These are phyloP conservation scores for Oasisia sp. DNA, from an alignment of 2,888 invertebrate species.

Conservation along the genomic window DNA sequence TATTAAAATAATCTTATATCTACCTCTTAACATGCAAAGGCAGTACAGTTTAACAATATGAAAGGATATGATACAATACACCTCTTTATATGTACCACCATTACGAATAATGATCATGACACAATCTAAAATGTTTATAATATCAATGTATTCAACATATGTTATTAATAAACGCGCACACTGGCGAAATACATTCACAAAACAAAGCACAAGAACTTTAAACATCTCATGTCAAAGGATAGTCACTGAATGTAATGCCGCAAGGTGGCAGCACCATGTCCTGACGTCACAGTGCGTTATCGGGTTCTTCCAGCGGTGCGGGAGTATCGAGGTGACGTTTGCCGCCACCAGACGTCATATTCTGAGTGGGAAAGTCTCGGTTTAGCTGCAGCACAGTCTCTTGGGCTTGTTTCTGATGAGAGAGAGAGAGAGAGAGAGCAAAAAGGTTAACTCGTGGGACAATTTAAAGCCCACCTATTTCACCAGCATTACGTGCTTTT, in stretches of 20 bases:
- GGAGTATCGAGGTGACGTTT: background rate
- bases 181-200: background rate
- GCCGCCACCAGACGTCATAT: background rate
- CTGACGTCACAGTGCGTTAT: background rate
- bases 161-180: background rate
- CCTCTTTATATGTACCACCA: background rate
- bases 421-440: background rate
- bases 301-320: background rate
- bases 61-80: too few species aligned
- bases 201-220: background rate
- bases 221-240: background rate
- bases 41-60: too few species aligned
- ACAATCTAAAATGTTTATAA: background rate
- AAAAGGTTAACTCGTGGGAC: background rate
- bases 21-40: too few species aligned
- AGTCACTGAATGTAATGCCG: background rate
- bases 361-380: background rate
- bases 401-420: background rate
- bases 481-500: too few species aligned
- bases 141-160: background rate
- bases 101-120: background rate
- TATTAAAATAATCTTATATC: too few species aligned
- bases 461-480: too few species aligned
- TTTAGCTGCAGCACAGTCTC: background rate
- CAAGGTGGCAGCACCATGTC: background rate